A percentile compares a stretch with the other conserved stretches of the same genome.
phyloP scores from a whole-genome alignment of 2,888 invertebrate species.

The Cantharis rufa region DNA sequence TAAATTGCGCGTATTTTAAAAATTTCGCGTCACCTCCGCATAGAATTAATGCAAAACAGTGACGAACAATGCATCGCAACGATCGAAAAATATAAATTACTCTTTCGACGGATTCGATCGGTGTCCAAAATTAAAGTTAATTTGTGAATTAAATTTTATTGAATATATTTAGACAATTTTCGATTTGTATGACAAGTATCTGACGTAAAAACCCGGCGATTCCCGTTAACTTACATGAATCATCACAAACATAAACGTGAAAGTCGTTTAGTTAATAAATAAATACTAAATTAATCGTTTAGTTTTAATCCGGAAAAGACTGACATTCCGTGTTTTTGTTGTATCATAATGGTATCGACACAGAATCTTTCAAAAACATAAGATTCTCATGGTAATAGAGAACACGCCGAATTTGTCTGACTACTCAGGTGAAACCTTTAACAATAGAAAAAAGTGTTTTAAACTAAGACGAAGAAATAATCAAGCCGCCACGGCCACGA shows the following conservation, averaged over 20 bases:
- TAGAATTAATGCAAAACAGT: background rate
- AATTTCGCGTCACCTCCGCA: background rate
- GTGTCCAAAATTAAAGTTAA: background rate
- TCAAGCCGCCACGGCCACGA: constrained; percentile 21
- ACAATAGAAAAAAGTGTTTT: constrained; percentile 18
- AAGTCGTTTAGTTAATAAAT: constrained; percentile 36
- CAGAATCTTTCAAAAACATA: background rate
- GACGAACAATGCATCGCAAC: background rate
- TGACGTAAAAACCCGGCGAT: constrained; percentile 36
- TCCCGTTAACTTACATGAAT: constrained; percentile 40
- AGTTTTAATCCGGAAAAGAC: constrained; percentile 22
- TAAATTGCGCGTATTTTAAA: constrained; percentile 15
- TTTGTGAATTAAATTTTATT: background rate
- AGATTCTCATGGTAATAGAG: constrained; percentile 4
- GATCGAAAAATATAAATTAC: background rate
- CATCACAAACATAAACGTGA: constrained; percentile 43
- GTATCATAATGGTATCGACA: background rate
- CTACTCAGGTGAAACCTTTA: constrained; percentile 20
- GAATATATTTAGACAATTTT: background rate
- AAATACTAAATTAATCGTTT: constrained; percentile 18
- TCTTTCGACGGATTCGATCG: background rate
- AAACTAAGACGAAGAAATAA: constrained; percentile 11
- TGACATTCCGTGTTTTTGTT: constrained; percentile 9
- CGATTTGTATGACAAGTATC: constrained; percentile 19
- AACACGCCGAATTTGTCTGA: constrained; percentile 11